phyloP scores from a whole-genome alignment of 2,888 invertebrate genomes.

The Chloromyia formosa region DNA sequence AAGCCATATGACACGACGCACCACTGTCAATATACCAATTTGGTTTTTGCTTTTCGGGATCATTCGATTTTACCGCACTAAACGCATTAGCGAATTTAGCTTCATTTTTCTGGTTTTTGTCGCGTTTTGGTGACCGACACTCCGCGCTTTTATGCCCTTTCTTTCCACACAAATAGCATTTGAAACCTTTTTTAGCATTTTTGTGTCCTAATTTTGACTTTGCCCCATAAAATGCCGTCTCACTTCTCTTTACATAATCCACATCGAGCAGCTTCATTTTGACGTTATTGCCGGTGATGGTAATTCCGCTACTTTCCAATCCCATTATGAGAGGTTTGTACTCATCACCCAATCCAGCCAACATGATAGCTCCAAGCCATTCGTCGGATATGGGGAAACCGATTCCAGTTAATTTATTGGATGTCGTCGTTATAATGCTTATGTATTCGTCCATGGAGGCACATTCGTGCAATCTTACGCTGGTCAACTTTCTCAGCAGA shows the following conservation, averaged over 20 bases:
- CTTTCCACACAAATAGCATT: too few species aligned
- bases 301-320: slow-evolving; percentile 52
- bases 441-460: slow-evolving; percentile 54
- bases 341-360: slow-evolving; percentile 54
- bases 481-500: slow-evolving; percentile 52
- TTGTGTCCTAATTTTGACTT: too few species aligned
- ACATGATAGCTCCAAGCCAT: slow-evolving; percentile 55
- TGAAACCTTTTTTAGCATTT: too few species aligned
- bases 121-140: too few species aligned
- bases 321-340: slow-evolving; percentile 55
- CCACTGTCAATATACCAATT: too few species aligned
- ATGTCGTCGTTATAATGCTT: slow-evolving; percentile 53
- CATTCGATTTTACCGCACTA: too few species aligned
- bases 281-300: slow-evolving; percentile 53
- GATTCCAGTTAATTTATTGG: slow-evolving; percentile 53
- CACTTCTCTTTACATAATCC: not conserved
- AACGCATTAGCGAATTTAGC: too few species aligned
- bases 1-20: too few species aligned
- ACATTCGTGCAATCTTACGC: slow-evolving; percentile 49
- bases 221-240: too few species aligned
- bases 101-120: too few species aligned
- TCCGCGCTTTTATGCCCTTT: too few species aligned
- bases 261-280: slow-evolving; percentile 52
- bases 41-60: too few species aligned
- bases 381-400: slow-evolving; percentile 50